phyloP scores from a whole-genome alignment of 1,140 invertebrate species.

The Brachionus plicatilis region DNA sequence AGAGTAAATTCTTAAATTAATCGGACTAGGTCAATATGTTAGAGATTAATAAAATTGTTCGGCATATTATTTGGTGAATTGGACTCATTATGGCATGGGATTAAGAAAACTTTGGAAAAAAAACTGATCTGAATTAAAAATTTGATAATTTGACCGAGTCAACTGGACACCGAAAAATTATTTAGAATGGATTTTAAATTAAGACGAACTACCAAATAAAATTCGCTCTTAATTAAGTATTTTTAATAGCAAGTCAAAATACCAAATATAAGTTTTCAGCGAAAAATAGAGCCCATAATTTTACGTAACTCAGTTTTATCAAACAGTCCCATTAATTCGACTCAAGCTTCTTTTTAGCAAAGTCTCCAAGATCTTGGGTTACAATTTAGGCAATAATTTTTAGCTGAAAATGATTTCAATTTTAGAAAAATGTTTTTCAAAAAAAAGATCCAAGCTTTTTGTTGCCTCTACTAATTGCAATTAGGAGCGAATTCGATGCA shows the following conservation, averaged over 20 bases:
- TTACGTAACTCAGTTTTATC: slow-evolving; percentile 3
- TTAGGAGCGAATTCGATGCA: not conserved
- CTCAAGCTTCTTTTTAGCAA: not conserved
- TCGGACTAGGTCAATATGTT: not conserved
- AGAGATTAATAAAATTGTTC: not conserved
- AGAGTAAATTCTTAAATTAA: not conserved
- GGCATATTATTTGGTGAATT: not conserved
- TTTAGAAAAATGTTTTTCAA: not conserved
- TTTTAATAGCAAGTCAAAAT: not conserved
- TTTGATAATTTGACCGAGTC: not conserved
- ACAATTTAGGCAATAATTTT: not conserved
- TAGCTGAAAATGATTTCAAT: not conserved
- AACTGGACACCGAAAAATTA: not conserved
- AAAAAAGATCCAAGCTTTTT: not conserved
- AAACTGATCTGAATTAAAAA: not conserved
- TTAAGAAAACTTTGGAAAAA: not conserved
- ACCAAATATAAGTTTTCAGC: not conserved
- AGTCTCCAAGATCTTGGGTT: slow-evolving; percentile 12
- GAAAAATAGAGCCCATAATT: not conserved
- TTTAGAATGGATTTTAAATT: not conserved
- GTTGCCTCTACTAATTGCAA: slow-evolving; percentile 10
- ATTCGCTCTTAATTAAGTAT: not conserved
- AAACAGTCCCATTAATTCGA: not conserved
- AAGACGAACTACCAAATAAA: not conserved
- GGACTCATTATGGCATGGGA: not conserved